Evolutionary conservation across 30 jellyfish, hydroid and myxozoan species (phyloP).

Genomic region (Clytia hemisphaerica): DNA sequence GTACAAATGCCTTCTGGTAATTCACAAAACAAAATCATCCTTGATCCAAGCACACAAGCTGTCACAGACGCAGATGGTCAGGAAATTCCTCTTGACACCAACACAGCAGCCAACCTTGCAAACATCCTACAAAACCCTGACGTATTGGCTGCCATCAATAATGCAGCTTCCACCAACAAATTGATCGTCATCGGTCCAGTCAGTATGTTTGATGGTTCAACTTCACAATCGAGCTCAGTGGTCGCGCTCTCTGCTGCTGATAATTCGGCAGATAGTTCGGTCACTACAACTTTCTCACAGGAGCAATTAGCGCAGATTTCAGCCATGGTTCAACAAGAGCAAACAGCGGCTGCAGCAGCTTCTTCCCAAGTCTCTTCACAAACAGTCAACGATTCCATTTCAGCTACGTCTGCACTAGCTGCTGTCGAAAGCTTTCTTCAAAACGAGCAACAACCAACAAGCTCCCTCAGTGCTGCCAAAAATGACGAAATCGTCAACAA

Average conservation of each 20-base stretch:
- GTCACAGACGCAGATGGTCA: slow-evolving; percentile 49
- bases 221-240: slow-evolving; percentile 42
- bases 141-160: slow-evolving; percentile 93
- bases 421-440: slow-evolving; percentile 35
- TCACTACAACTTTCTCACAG: slow-evolving; percentile 18
- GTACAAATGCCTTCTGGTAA: slow-evolving; percentile 30
- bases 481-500: slow-evolving; percentile 28
- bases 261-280: background rate
- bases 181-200: slow-evolving; percentile 99
- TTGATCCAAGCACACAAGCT: slow-evolving; percentile 44
- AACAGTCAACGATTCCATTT: slow-evolving; percentile 33
- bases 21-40: slow-evolving; percentile 32
- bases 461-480: slow-evolving; percentile 6
- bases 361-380: slow-evolving; percentile 35
- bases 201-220: slow-evolving; percentile 78
- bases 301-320: slow-evolving; percentile 32
- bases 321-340: slow-evolving; percentile 12
- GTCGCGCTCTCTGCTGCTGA: slow-evolving; percentile 42
- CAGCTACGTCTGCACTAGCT: slow-evolving; percentile 41
- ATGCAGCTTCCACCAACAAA: slow-evolving; percentile 95
- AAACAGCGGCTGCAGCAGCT: slow-evolving; percentile 11
- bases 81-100: slow-evolving; percentile 26
- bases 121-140: slow-evolving; percentile 95
- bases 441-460: slow-evolving; percentile 34
- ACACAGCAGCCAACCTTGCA: slow-evolving; percentile 86